Evolutionary conservation across 2,888 invertebrate species (phyloP).

Genomic region (Macaria liturata): DNA sequence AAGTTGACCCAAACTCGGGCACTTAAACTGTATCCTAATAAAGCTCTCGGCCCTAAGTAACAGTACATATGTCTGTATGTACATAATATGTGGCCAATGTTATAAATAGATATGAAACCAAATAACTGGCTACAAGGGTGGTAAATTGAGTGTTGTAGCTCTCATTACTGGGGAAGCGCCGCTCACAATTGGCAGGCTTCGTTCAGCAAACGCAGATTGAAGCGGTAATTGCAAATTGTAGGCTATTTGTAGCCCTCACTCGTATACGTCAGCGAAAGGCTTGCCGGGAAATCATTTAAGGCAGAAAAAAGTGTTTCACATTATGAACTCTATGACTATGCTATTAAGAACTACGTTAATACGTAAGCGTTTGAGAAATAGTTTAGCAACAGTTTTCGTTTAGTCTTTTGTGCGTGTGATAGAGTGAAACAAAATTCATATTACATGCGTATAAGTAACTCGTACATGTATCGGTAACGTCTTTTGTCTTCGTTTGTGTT

Average conservation of each 20-base stretch:
- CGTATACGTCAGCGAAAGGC: constrained; percentile 3
- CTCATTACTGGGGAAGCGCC: constrained; percentile 21
- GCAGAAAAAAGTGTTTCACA: background rate
- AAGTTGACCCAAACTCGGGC: too few relatives aligned
- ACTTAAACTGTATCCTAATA: too few relatives aligned
- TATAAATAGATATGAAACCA: constrained; percentile 1
- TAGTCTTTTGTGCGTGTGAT: too few relatives aligned
- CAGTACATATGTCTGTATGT: too few relatives aligned
- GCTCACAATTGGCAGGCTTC: constrained; percentile 28
- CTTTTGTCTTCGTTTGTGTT: constrained; percentile 25
- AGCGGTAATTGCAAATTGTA: constrained; percentile 27
- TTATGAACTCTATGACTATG: too few relatives aligned
- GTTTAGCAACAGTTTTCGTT: constrained; percentile 5
- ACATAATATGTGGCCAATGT: too few relatives aligned
- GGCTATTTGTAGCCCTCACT: constrained; percentile 21
- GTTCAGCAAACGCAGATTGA: constrained; percentile 24
- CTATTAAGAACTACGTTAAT: too few relatives aligned
- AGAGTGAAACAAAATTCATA: too few relatives aligned
- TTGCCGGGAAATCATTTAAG: background rate
- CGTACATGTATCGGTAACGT: constrained; percentile 7
- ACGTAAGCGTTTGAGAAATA: constrained; percentile 4
- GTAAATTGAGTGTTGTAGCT: constrained; percentile 21
- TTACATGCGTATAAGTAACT: too few relatives aligned
- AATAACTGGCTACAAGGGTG: background rate
- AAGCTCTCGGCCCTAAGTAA: too few relatives aligned